phyloP scores from a whole-genome alignment of 2,797 vertebrate genomes.

The Bovichtus variegatus region DNA sequence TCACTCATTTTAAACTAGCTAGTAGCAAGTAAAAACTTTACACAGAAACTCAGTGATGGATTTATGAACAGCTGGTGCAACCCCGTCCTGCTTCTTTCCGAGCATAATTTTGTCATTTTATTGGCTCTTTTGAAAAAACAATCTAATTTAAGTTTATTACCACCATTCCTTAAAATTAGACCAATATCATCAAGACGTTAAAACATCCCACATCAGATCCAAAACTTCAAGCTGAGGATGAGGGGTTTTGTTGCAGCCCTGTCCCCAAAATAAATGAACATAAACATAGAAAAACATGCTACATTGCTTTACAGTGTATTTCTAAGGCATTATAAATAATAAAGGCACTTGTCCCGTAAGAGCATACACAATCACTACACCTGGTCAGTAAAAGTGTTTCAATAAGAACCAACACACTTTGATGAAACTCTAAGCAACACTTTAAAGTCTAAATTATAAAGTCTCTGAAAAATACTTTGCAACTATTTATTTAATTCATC shows the following conservation, averaged over 20 bases:
- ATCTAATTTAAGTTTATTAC: not conserved
- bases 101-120: not conserved
- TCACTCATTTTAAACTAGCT: not conserved
- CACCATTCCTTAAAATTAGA: not conserved
- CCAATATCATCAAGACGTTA: not conserved
- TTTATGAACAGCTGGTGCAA: not conserved
- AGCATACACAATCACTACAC: not conserved
- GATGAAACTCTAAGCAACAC: constrained; percentile 1
- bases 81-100: not conserved
- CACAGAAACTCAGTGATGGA: too few relatives aligned
- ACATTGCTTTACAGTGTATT: not conserved
- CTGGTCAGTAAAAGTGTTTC: constrained; percentile 22
- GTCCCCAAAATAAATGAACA: constrained; percentile 5
- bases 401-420: constrained; percentile 28
- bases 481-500: not conserved
- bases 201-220: not conserved
- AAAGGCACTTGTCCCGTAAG: constrained; percentile 31
- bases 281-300: not conserved
- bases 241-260: constrained; percentile 7
- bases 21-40: not conserved
- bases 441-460: constrained; percentile 11
- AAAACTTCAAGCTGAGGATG: not conserved
- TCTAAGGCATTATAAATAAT: constrained; percentile 45
- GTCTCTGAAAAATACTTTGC: constrained; percentile 6
- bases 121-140: not conserved